These are phyloP conservation scores for Argopecten irradians DNA, from an alignment of 1,140 invertebrate genomes.

Conservation along the genomic window DNA sequence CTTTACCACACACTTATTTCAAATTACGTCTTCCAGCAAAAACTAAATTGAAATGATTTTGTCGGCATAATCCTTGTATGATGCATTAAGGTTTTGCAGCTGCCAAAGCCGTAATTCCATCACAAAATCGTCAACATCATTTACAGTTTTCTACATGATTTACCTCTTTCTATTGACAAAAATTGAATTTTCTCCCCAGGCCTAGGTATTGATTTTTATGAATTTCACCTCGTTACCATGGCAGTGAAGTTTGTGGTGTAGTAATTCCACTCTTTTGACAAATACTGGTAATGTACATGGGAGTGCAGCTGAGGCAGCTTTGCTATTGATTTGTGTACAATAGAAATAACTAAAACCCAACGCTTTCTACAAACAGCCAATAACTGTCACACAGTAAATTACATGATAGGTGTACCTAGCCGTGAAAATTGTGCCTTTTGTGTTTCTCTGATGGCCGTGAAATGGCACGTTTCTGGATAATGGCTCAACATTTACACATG, in stretches of 20 bases:
- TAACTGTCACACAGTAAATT: slow-evolving; percentile 8
- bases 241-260: slow-evolving; percentile 20
- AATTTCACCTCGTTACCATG: slow-evolving; percentile 14
- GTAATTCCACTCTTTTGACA: background rate
- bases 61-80: background rate
- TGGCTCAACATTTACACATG: background rate
- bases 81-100: background rate
- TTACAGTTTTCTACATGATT: slow-evolving; percentile 8
- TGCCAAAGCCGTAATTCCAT: background rate
- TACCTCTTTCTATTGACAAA: slow-evolving; percentile 17
- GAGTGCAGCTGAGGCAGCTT: too few relatives aligned
- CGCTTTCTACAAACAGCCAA: background rate
- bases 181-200: background rate
- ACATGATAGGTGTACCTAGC: background rate
- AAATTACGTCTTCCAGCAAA: background rate
- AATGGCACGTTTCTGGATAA: background rate
- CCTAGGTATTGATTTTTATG: slow-evolving; percentile 1
- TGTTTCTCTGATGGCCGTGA: slow-evolving; percentile 11
- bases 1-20: background rate
- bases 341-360: background rate
- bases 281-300: background rate
- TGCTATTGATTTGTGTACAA: background rate
- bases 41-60: slow-evolving; percentile 13
- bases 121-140: background rate
- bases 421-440: background rate